These are phyloP conservation scores for Xerus inauris DNA, from an alignment of 2,113 vertebrate genomes.

Conservation along the genomic window DNA sequence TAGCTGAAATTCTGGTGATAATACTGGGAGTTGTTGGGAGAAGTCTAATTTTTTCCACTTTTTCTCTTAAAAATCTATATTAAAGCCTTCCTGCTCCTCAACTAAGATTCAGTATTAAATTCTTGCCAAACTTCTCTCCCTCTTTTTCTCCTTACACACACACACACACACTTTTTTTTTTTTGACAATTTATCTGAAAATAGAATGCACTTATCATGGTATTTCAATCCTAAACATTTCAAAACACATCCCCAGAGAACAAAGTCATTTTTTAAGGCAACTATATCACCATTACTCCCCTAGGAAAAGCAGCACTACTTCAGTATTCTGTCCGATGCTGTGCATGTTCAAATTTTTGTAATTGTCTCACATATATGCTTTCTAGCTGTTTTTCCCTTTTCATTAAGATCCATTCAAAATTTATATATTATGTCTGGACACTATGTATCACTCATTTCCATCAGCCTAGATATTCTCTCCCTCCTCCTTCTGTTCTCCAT, in stretches of 20 bases:
- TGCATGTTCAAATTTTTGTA: neutral
- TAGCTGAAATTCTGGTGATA: neutral
- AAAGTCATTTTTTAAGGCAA: neutral
- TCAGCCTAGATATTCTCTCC: neutral
- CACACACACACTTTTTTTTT: neutral
- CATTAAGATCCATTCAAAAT: neutral
- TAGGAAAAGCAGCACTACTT: conserved; percentile 5
- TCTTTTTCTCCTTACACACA: neutral
- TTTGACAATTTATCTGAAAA: neutral
- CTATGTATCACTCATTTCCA: neutral
- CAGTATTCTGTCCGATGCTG: neutral
- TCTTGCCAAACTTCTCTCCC: neutral
- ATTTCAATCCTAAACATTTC: neutral
- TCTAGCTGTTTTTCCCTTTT: neutral
- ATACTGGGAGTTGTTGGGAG: neutral
- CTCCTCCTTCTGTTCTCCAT: neutral
- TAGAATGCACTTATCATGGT: neutral
- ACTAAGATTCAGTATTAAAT: neutral
- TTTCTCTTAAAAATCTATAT: conserved; percentile 40
- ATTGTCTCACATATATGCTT: neutral
- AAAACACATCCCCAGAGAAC: neutral
- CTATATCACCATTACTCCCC: neutral
- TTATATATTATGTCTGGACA: neutral
- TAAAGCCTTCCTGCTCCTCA: neutral
- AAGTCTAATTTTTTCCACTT: neutral